A percentile compares a stretch with the other conserved stretches of the same genome.
These are phyloP conservation scores for Phytoseiulus persimilis DNA, from an alignment of 2,888 invertebrate species.

Conservation along the genomic window DNA sequence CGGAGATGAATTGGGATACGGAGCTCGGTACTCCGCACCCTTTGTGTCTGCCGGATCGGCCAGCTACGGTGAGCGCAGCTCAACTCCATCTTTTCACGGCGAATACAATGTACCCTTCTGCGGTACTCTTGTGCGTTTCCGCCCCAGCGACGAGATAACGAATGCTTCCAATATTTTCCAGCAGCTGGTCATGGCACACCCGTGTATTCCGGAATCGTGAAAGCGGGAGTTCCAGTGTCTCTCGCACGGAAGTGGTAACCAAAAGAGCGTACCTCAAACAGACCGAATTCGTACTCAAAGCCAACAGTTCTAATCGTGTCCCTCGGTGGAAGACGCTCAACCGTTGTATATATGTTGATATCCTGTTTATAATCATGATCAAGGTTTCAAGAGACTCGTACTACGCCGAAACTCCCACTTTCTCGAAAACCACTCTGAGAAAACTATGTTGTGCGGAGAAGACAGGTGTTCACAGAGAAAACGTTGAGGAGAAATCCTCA, in stretches of 20 bases:
- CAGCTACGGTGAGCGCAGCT: neutral
- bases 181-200: neutral
- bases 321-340: neutral
- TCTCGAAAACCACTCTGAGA: no score
- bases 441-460: no score
- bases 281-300: no score
- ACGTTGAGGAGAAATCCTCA: neutral
- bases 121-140: neutral
- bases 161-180: neutral
- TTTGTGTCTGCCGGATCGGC: neutral
- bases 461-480: neutral
- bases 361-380: no score
- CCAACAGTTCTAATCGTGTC: neutral
- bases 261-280: neutral
- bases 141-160: neutral
- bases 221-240: constrained; percentile 23
- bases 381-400: no score
- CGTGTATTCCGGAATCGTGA: constrained; percentile 29
- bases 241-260: neutral
- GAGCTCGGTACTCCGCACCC: neutral
- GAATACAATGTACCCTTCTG: neutral
- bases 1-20: neutral
- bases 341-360: neutral
- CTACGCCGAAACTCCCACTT: no score
- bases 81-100: neutral